These are phyloP conservation scores for Melanostoma mellinum DNA, from an alignment of 2,888 invertebrate genomes.

Conservation along the genomic window DNA sequence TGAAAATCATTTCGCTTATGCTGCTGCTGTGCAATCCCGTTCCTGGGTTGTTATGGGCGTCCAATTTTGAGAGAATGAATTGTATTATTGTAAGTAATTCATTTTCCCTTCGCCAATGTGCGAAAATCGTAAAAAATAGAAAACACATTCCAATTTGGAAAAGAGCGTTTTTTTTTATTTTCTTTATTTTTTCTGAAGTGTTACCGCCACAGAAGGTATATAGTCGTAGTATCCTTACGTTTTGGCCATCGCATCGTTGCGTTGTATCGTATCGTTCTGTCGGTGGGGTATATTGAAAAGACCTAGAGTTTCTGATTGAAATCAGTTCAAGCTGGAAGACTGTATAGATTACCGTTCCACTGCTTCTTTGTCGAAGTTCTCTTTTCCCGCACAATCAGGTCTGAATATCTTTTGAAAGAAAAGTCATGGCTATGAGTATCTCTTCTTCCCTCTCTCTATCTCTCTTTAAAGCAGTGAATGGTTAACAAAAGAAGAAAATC, in stretches of 20 bases:
- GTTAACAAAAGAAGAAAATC: conserved; percentile 54
- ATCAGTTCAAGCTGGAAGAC: conserved; percentile 61
- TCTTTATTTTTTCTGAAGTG: conserved; percentile 39
- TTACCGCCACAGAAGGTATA: conserved; percentile 36
- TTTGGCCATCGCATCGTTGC: neutral
- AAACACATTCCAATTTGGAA: conserved; percentile 67
- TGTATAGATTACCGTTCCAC: conserved; percentile 48
- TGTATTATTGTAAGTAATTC: conserved; percentile 69
- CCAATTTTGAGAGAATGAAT: conserved; percentile 34
- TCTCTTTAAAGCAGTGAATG: conserved; percentile 13
- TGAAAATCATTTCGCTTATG: conserved; percentile 35
- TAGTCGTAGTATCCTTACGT: neutral
- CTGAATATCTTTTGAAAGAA: conserved; percentile 32
- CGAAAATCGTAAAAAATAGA: conserved; percentile 49
- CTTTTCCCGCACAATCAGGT: conserved; percentile 19
- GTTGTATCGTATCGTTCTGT: neutral
- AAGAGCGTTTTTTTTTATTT: conserved; percentile 54
- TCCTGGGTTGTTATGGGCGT: conserved; percentile 4
- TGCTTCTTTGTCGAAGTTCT: neutral
- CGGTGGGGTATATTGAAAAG: neutral
- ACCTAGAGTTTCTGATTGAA: conserved; percentile 58
- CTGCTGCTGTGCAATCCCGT: conserved; percentile 22
- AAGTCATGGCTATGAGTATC: conserved; percentile 24
- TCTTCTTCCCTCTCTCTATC: neutral
- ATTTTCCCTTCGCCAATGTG: conserved; percentile 48